Evolutionary conservation across 1,140 invertebrate genomes (phyloP).

Genomic region (Orius insidiosus): DNA sequence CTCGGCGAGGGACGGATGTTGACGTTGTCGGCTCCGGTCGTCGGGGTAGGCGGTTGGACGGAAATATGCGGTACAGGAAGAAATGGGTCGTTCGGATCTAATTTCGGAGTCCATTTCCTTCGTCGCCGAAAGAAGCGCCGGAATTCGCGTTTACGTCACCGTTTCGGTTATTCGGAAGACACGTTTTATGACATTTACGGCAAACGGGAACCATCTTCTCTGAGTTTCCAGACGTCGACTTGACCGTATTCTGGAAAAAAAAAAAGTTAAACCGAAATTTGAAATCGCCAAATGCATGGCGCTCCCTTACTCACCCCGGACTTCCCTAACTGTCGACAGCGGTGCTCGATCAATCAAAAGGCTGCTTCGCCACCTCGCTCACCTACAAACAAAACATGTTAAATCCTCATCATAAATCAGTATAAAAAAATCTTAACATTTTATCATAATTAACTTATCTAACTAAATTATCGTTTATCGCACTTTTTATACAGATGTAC

Average conservation of each 20-base stretch:
- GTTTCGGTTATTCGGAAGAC: conserved; percentile 32
- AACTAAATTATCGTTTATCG: too few species aligned
- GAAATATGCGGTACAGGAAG: conserved; percentile 42
- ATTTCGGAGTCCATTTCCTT: conserved; percentile 6
- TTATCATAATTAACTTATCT: too few species aligned
- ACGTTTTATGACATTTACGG: conserved; percentile 53
- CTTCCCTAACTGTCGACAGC: conserved; percentile 38
- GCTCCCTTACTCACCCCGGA: conserved; percentile 35
- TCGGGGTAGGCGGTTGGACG: conserved; percentile 52
- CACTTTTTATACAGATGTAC: too few species aligned
- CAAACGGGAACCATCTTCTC: conserved; percentile 35
- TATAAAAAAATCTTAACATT: too few species aligned
- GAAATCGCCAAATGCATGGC: conserved; percentile 46
- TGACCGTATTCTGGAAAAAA: conserved; percentile 19
- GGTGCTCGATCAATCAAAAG: conserved; percentile 37
- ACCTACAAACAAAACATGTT: too few species aligned
- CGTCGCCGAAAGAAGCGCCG: background rate
- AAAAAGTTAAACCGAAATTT: too few species aligned
- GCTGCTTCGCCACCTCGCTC: too few species aligned
- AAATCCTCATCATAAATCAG: too few species aligned
- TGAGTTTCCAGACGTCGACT: conserved; percentile 17
- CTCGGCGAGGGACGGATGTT: conserved; percentile 7
- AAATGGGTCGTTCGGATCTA: conserved; percentile 28
- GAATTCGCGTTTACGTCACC: conserved; percentile 12
- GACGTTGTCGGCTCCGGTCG: conserved; percentile 25